Evolutionary conservation across 2,888 invertebrate genomes (phyloP).

Genomic region (Hoplodrina ambigua): DNA sequence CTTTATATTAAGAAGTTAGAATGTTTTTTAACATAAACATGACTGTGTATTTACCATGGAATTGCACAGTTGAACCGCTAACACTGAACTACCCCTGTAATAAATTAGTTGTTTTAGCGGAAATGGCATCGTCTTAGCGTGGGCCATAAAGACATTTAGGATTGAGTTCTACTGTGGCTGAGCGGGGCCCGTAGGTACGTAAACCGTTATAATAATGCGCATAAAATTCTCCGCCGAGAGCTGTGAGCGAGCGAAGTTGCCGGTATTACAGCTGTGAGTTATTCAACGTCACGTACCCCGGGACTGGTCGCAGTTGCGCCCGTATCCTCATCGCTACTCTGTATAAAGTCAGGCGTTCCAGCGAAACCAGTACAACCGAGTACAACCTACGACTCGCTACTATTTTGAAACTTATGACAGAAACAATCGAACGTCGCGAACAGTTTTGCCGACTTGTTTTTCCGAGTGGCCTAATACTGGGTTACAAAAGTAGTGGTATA

Average conservation of each 20-base stretch:
- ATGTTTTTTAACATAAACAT: slow-evolving; percentile 56
- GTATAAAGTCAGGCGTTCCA: slow-evolving; percentile 57
- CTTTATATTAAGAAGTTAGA: slow-evolving; percentile 29
- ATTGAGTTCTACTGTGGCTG: slow-evolving; percentile 75
- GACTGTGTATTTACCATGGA: slow-evolving; percentile 66
- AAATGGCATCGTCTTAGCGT: slow-evolving; percentile 75
- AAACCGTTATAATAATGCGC: slow-evolving; percentile 82
- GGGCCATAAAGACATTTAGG: slow-evolving; percentile 80
- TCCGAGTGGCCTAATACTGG: slow-evolving; percentile 26
- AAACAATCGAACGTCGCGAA: slow-evolving; percentile 60
- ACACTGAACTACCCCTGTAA: slow-evolving; percentile 71
- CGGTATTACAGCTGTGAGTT: slow-evolving; percentile 80
- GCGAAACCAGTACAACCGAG: slow-evolving; percentile 37
- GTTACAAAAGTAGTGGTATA: slow-evolving; percentile 33
- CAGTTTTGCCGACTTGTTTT: slow-evolving; percentile 54
- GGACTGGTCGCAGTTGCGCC: slow-evolving; percentile 66
- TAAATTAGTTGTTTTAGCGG: slow-evolving; percentile 80
- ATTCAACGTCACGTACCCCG: slow-evolving; percentile 83
- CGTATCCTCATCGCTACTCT: slow-evolving; percentile 58
- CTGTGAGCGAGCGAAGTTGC: slow-evolving; percentile 78
- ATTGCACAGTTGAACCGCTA: slow-evolving; percentile 68
- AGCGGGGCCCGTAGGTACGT: slow-evolving; percentile 69
- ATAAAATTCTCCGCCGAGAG: slow-evolving; percentile 81
- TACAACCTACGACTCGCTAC: slow-evolving; percentile 50
- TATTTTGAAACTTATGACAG: slow-evolving; percentile 59